Base-by-base conservation (phyloP, 1,140 invertebrate genomes). In the Hylyphantes graminicola region DNA sequence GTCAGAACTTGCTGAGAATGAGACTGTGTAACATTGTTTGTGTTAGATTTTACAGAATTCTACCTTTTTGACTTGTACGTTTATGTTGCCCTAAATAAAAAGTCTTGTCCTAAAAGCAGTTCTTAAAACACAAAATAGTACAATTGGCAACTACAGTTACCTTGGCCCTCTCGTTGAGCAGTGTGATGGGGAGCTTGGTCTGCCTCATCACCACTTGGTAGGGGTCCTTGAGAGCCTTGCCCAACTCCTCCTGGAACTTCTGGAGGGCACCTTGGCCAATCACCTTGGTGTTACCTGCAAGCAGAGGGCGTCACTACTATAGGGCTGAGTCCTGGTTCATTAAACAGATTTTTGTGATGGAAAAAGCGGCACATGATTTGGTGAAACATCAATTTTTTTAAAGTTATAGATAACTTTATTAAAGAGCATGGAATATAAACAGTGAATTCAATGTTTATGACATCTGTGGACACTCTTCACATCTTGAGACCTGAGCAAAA, bases 181-280 rank as follows among this genome's bases (percentile, higher is more conserved):
- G 91, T 1, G 97, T 97, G 19, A 99, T 94, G 2, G 98, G 98
- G 54, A 99, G 91, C 87, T 95, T 95, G 0, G 98, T 97, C 13
- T 97, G 96, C 89, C 95, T 96, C 96, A 99, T 97, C 7, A 99
- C 93, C 48, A 99, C 95, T 90, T 99, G 95, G 89, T 99, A 99
- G 0, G 98, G 98, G 91, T 99, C 97, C 88, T 95, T 96, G 64
- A 97, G 92, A 50, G 95, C 97, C 87, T 96, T 95, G 54, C 96
- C 96, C 88, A 99, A 93, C 90, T 98, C 97, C 74, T 95, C 94
- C 91, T 99, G 97, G 89, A 99, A 99, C 87, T 96, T 97, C 91
- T 99, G 98, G 50, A 99, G 90, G 7, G 96, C 95, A 88, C 93
- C 94, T 90, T 99, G 98, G 0, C 96, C 95, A 87, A 99, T 96